Evolutionary conservation across 2,888 invertebrate genomes (phyloP).

Genomic region (Mimumesa dahlbomi): DNA sequence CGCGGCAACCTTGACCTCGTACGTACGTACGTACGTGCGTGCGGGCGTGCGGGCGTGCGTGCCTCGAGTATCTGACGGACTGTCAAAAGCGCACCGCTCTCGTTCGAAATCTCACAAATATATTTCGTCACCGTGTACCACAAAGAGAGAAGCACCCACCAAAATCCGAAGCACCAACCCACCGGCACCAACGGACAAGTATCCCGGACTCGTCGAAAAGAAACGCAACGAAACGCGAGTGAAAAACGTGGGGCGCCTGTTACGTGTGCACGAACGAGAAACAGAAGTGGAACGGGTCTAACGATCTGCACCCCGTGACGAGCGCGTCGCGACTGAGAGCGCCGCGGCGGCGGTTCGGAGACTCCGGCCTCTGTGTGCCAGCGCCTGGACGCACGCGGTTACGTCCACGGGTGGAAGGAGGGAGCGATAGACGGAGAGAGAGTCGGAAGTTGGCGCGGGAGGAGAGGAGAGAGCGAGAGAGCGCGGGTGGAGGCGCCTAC

Average conservation of each 20-base stretch:
- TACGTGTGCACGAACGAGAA: slow-evolving; percentile 34
- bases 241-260: slow-evolving; percentile 29
- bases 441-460: not conserved
- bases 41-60: too few relatives aligned
- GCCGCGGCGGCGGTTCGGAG: slow-evolving; percentile 74
- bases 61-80: too few relatives aligned
- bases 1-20: too few relatives aligned
- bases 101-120: too few relatives aligned
- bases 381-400: slow-evolving; percentile 9
- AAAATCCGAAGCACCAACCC: too few relatives aligned
- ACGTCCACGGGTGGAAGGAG: slow-evolving; percentile 12
- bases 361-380: slow-evolving; percentile 55
- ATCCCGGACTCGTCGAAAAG: not conserved
- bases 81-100: too few relatives aligned
- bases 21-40: too few relatives aligned
- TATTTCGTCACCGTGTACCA: slow-evolving; percentile 44
- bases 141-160: slow-evolving; percentile 40
- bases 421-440: slow-evolving; percentile 11
- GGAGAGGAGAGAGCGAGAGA: slow-evolving; percentile 22
- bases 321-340: slow-evolving; percentile 80
- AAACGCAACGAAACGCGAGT: slow-evolving; percentile 24
- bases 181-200: not conserved
- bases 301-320: slow-evolving; percentile 79
- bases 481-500: slow-evolving; percentile 60
- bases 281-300: slow-evolving; percentile 47